Conservation (phyloP, 2,113 vertebrate species). For the Bothrops jararaca region DNA sequence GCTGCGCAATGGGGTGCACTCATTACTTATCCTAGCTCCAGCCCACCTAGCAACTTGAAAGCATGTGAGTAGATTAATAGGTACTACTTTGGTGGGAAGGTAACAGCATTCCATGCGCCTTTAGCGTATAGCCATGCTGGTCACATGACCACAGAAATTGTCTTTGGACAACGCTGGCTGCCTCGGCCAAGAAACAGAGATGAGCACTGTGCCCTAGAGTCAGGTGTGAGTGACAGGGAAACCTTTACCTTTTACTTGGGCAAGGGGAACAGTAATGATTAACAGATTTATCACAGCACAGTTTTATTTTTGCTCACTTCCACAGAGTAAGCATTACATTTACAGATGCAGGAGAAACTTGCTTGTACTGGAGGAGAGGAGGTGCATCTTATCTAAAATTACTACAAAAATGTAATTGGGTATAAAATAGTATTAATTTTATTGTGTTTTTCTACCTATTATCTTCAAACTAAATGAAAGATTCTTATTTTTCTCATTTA, state of each 20-base stretch:
- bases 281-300: background rate
- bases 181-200: background rate
- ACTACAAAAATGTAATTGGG: background rate
- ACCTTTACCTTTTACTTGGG: background rate
- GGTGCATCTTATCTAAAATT: background rate
- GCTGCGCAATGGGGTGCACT: background rate
- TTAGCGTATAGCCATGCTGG: background rate
- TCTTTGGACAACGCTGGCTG: background rate
- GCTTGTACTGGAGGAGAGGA: background rate
- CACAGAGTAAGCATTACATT: background rate
- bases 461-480: background rate
- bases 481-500: background rate
- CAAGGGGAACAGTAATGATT: background rate
- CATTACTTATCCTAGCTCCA: background rate
- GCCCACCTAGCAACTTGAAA: background rate
- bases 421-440: background rate
- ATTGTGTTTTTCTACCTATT: background rate
- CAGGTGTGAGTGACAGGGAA: background rate
- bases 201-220: background rate
- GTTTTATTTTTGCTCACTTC: background rate
- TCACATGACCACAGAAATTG: background rate
- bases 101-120: background rate
- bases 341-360: background rate
- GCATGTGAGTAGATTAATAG: background rate
- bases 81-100: background rate